Conservation (phyloP, 2,113 vertebrate species). For the Rissa tridactyla region DNA sequence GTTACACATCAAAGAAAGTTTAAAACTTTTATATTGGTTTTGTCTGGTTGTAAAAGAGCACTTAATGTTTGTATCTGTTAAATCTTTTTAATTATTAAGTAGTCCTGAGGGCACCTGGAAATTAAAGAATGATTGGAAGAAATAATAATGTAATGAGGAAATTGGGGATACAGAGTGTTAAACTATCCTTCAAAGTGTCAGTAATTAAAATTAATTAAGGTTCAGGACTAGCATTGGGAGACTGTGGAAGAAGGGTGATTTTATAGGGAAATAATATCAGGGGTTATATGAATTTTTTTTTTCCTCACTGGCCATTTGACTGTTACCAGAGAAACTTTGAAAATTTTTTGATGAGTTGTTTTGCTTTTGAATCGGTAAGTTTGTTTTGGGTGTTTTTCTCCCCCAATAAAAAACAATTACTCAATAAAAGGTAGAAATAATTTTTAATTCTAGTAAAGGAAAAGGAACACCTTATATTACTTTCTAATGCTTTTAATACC, state of each 20-base stretch:
- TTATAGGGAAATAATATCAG: neutral
- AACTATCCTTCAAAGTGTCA: constrained; percentile 47
- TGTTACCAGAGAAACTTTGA: neutral
- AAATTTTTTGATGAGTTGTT: neutral
- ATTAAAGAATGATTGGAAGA: constrained; percentile 49
- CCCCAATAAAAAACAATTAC: neutral
- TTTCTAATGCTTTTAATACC: neutral
- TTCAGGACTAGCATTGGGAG: neutral
- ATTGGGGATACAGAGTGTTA: constrained; percentile 14
- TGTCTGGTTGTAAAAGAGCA: neutral
- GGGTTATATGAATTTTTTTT: neutral
- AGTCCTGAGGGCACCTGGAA: constrained; percentile 14
- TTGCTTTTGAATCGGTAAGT: neutral
- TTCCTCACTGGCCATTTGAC: neutral
- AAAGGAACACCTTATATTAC: neutral
- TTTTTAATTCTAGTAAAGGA: neutral
- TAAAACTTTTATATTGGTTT: constrained; percentile 18
- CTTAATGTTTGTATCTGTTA: neutral
- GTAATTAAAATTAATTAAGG: constrained; percentile 38
- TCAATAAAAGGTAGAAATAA: neutral
- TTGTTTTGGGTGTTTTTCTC: neutral
- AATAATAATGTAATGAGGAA: constrained; percentile 31
- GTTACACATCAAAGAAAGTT: neutral
- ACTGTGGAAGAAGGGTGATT: neutral
- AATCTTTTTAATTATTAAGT: constrained; percentile 41